Evolutionary conservation across 2,888 invertebrate genomes (phyloP), one percentile per base, ranked within the genome.

Genomic region (Incurvaria masculella): DNA sequence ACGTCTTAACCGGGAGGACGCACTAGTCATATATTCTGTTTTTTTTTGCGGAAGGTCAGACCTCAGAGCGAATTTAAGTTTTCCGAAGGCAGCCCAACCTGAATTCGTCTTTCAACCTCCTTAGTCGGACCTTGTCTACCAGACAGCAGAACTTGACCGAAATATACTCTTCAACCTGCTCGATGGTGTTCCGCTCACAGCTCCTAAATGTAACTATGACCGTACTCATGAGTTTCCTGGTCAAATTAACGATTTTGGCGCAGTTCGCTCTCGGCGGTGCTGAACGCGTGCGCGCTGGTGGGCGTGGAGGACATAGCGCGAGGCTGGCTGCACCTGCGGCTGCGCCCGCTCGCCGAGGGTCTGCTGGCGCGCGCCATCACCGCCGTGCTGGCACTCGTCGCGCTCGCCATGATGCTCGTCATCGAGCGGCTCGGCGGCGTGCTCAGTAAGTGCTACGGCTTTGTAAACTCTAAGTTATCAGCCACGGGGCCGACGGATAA

Each of bases 241-340:
- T n/a, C n/a, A n/a, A n/a, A n/a, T n/a, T n/a, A 10, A 10, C 8
- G 8, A 27, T 27, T 53, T 49, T 49, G 46, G 62, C 69, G 21
- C 65, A 94, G 94, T 64, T 93, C 94, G 0, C 74, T 95, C 27
- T 94, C 94, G 1, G 92, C 94, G 2, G 91, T 94, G 2, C 72
- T 95, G 33, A 95, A 95, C 66, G 92, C 94, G 0, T 87, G 94
- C 38, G 86, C 94, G 0, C 85, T 93, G 46, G 93, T 94, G 1
- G 81, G 89, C 2, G 72, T 94, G 18, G 90, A 94, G 64, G 94
- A 95, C 63, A 84, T 94, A 46, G 78, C 92, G 52, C 87, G 86
- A 58, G 86, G 88, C 39, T 87, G 85, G 65, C 76, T 86, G 59
- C 80, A 82, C 51, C 62, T 85, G 43, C 75, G 82, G 42, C 71